phyloP scores from a whole-genome alignment of 2,113 vertebrate species.

The Hyperoodon ampullatus region DNA sequence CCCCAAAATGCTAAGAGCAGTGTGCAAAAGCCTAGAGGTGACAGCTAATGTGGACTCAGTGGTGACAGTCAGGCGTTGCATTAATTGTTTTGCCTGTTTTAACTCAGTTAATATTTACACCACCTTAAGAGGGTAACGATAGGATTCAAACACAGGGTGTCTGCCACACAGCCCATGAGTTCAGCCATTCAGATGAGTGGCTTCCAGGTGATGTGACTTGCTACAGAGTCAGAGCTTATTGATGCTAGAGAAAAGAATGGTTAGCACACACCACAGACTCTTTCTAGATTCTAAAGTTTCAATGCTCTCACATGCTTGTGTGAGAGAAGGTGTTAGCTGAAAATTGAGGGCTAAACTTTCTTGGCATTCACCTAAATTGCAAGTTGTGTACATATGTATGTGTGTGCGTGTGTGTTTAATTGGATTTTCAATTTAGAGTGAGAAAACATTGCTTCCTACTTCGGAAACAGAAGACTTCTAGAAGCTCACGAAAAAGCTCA shows the following conservation, averaged over 20 bases:
- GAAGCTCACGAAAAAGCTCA: background rate
- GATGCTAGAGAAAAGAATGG: background rate
- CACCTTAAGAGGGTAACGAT: background rate
- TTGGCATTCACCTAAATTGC: background rate
- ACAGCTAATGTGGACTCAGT: background rate
- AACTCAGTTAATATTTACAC: background rate
- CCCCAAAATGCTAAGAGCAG: background rate
- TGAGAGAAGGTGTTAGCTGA: background rate
- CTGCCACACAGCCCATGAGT: background rate
- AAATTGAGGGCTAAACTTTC: background rate
- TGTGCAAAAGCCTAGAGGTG: background rate
- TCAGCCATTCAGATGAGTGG: background rate
- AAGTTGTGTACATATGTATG: background rate
- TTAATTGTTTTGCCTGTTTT: background rate
- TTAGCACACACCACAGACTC: background rate
- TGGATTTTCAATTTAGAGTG: background rate
- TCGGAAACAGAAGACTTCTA: background rate
- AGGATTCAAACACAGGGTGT: background rate
- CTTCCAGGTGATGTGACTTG: background rate
- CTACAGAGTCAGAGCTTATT: background rate
- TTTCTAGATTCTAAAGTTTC: background rate
- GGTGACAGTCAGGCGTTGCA: background rate
- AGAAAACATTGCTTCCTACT: background rate
- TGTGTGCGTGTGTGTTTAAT: background rate
- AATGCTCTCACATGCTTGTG: background rate